Evolutionary conservation across 2,113 vertebrate species (phyloP).

Genomic region (Lagopus leucura): DNA sequence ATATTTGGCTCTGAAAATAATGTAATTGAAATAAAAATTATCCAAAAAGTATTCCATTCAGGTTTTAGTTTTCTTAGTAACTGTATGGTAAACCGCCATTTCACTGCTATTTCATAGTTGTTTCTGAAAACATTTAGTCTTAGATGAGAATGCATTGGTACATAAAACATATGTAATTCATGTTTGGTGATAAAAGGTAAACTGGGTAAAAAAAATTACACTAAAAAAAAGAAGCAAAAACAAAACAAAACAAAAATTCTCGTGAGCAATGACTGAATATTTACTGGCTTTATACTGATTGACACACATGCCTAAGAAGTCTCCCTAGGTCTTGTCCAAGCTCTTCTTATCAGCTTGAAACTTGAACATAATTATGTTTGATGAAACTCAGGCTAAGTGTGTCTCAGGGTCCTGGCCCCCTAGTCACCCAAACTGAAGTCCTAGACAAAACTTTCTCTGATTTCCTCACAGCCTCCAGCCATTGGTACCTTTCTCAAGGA

Average conservation of each 20-base stretch:
- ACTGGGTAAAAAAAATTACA: background rate
- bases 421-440: background rate
- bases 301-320: background rate
- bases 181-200: background rate
- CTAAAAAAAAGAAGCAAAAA: background rate
- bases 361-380: constrained; percentile 2
- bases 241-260: background rate
- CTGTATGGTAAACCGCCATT: background rate
- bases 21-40: background rate
- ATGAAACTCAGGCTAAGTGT: background rate
- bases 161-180: background rate
- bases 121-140: background rate
- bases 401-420: background rate
- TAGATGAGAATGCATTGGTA: background rate
- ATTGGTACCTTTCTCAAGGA: background rate
- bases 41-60: background rate
- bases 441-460: background rate
- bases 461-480: background rate
- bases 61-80: background rate
- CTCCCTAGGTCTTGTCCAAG: background rate
- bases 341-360: constrained; percentile 2
- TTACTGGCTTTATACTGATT: background rate
- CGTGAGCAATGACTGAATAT: background rate
- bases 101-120: background rate
- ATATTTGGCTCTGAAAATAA: background rate